Conservation (phyloP, 1,140 invertebrate genomes). For the Drosophila ambigua region DNA sequence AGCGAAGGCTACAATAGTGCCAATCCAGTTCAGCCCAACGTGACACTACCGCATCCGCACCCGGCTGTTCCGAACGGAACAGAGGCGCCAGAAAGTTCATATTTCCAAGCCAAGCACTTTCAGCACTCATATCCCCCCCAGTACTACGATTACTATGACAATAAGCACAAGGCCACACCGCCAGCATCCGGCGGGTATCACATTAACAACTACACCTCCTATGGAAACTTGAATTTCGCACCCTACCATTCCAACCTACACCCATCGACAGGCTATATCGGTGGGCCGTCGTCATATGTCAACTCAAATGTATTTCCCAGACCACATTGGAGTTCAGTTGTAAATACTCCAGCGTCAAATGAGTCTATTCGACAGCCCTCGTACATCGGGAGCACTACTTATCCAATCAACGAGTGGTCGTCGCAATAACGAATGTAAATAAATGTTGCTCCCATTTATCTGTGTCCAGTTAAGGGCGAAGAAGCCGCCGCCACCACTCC, state of each 20-base stretch:
- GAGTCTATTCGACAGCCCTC: constrained; percentile 66
- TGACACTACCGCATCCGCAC: constrained; percentile 45
- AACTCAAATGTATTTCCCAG: constrained; percentile 72
- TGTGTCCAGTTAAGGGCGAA: constrained; percentile 47
- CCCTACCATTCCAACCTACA: constrained; percentile 74
- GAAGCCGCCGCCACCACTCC: constrained; percentile 19
- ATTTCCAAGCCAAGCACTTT: constrained; percentile 62
- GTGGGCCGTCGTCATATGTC: constrained; percentile 60
- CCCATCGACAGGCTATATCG: constrained; percentile 55
- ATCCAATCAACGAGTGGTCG: constrained; percentile 70
- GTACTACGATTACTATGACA: constrained; percentile 76
- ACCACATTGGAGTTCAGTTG: constrained; percentile 68
- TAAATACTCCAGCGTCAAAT: constrained; percentile 59
- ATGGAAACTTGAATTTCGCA: constrained; percentile 69
- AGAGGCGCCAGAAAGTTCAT: constrained; percentile 52
- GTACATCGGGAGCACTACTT: constrained; percentile 64
- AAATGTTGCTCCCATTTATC: constrained; percentile 37
- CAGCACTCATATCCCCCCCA: constrained; percentile 69
- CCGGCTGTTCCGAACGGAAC: constrained; percentile 35
- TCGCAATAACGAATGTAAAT: constrained; percentile 70
- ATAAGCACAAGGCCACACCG: constrained; percentile 65
- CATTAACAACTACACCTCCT: constrained; percentile 69
- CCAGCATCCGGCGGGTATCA: constrained; percentile 51
- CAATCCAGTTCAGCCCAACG: constrained; percentile 59
- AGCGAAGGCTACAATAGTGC: constrained; percentile 57